These are phyloP conservation scores for Pseudomyrmex concolor DNA, from an alignment of 1,140 invertebrate species.

Conservation along the genomic window DNA sequence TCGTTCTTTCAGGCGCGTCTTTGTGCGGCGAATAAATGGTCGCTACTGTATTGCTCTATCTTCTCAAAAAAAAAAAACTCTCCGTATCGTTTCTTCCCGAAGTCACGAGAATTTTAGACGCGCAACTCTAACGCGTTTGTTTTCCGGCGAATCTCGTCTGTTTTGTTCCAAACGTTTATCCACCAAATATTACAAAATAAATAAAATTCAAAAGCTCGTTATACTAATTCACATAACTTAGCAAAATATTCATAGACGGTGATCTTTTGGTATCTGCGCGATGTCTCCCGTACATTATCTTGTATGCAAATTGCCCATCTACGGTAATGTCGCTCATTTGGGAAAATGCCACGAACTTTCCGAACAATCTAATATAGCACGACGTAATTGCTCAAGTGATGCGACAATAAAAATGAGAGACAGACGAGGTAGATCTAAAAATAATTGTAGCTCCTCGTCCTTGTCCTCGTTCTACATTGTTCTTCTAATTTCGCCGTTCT, in stretches of 20 bases:
- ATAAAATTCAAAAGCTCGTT: too few relatives aligned
- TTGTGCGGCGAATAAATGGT: constrained; percentile 41
- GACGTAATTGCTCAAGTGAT: not conserved
- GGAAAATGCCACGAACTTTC: too few relatives aligned
- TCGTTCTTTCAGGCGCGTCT: constrained; percentile 35
- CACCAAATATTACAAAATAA: not conserved
- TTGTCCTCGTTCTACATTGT: constrained; percentile 18
- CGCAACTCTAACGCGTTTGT: not conserved
- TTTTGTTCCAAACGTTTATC: not conserved
- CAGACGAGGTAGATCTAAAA: constrained; percentile 34
- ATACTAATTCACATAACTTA: too few relatives aligned
- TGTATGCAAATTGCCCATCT: too few relatives aligned
- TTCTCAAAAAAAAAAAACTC: constrained; percentile 14
- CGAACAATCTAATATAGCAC: not conserved
- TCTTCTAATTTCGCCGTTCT: constrained; percentile 50
- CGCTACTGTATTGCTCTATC: constrained; percentile 16
- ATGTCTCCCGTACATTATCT: too few relatives aligned
- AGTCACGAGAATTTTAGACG: constrained; percentile 13
- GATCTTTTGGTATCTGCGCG: too few relatives aligned
- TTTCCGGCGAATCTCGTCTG: not conserved
- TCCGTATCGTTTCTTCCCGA: not conserved
- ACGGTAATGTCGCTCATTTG: too few relatives aligned
- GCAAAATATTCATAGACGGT: too few relatives aligned
- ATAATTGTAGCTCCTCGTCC: constrained; percentile 34
- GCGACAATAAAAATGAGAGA: constrained; percentile 7